These are phyloP conservation scores for Vesta saturnalis DNA, from an alignment of 2,888 invertebrate genomes.

Conservation along the genomic window DNA sequence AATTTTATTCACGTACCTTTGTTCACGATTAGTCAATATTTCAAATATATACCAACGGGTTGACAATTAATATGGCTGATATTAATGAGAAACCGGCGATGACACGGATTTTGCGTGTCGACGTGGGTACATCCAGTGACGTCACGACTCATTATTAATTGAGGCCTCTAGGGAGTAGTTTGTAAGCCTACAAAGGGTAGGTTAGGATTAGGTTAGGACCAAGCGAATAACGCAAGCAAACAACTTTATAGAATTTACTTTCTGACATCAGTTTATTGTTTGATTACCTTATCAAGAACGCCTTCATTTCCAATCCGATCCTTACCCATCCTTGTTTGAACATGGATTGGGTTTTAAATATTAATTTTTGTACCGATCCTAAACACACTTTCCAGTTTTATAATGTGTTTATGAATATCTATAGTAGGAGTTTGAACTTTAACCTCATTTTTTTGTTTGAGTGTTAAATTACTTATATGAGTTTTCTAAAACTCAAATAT, in stretches of 20 bases:
- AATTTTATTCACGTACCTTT: constrained; percentile 10
- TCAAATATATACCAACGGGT: constrained; percentile 35
- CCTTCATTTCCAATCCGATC: constrained; percentile 26
- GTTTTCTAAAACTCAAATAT: too few species aligned
- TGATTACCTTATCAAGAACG: constrained; percentile 33
- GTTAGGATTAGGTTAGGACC: constrained; percentile 36
- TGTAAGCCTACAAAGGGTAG: constrained; percentile 34
- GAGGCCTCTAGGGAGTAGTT: constrained; percentile 41
- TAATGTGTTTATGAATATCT: background rate
- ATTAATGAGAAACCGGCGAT: constrained; percentile 44
- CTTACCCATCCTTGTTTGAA: constrained; percentile 23
- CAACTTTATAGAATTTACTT: constrained; percentile 35
- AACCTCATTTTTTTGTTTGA: background rate
- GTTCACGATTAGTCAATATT: constrained; percentile 38
- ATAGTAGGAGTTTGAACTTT: background rate
- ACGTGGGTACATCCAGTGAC: constrained; percentile 37
- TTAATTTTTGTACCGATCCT: background rate
- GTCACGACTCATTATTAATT: constrained; percentile 44
- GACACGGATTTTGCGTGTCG: constrained; percentile 45
- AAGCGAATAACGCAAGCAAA: constrained; percentile 28
- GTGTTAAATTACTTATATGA: too few species aligned
- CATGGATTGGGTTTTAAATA: background rate
- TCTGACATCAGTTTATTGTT: constrained; percentile 38
- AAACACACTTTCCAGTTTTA: background rate
- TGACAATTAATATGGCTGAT: constrained; percentile 40